phyloP scores from a whole-genome alignment of 2,797 vertebrate species.

The Nannoperca australis region DNA sequence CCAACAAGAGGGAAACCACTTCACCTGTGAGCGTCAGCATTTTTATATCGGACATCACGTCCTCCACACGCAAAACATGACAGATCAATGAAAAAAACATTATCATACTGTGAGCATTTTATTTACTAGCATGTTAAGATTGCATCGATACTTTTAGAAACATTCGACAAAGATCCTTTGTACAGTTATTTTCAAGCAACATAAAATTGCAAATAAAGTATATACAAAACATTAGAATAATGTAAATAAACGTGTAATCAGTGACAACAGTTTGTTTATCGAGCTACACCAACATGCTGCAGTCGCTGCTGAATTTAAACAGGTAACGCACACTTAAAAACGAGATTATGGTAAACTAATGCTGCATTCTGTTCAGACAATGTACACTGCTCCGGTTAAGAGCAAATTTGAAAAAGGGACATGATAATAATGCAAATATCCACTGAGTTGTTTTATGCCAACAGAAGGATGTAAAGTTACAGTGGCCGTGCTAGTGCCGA shows the following conservation, averaged over 20 bases:
- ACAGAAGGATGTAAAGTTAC: constrained; percentile 27
- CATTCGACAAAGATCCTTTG: constrained; percentile 79
- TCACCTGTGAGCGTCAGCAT: neutral
- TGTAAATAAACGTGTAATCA: constrained; percentile 74
- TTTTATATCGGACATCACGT: constrained; percentile 16
- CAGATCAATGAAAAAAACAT: constrained; percentile 14
- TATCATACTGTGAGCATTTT: constrained; percentile 80
- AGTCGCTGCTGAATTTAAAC: constrained; percentile 52
- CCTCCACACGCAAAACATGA: no score
- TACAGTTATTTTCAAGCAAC: constrained; percentile 86
- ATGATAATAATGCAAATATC: constrained; percentile 31
- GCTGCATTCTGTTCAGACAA: constrained; percentile 26
- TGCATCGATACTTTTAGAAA: constrained; percentile 83
- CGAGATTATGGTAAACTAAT: constrained; percentile 19
- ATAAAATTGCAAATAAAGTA: constrained; percentile 82
- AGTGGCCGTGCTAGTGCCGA: constrained; percentile 36
- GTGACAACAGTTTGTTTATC: constrained; percentile 54
- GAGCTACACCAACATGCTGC: constrained; percentile 73
- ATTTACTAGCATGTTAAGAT: constrained; percentile 86
- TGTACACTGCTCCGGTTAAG: constrained; percentile 32
- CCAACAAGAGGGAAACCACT: neutral
- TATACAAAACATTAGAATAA: constrained; percentile 84
- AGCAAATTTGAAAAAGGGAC: constrained; percentile 27
- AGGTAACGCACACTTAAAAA: constrained; percentile 22
- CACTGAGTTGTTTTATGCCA: neutral